phyloP scores from a whole-genome alignment of 2,888 invertebrate species.

The Anorthoa munda region DNA sequence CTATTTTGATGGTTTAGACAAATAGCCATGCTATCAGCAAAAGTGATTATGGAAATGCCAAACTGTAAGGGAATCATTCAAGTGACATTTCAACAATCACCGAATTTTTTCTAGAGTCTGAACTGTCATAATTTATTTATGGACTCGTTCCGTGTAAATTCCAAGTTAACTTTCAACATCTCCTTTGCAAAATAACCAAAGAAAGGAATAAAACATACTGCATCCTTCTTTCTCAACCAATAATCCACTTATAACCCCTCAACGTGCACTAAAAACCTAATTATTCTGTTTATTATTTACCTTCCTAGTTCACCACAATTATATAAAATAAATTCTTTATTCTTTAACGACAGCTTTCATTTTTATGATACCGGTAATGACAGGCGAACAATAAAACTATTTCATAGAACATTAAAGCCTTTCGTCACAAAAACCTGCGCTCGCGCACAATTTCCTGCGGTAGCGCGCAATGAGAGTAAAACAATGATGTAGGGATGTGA shows the following conservation, averaged over 20 bases:
- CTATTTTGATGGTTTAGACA: not conserved
- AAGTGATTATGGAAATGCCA: no score
- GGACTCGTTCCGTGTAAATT: no score
- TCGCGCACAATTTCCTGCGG: constrained; percentile 69
- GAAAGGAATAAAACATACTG: no score
- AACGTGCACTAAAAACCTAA: constrained; percentile 19
- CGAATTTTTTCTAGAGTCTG: no score
- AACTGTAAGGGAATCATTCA: no score
- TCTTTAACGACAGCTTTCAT: constrained; percentile 63
- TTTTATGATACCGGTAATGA: constrained; percentile 67
- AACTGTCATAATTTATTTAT: no score
- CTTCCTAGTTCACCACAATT: constrained; percentile 37
- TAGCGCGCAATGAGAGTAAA: constrained; percentile 59
- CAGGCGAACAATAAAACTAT: constrained; percentile 66
- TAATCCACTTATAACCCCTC: not conserved
- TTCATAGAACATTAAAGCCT: constrained; percentile 66
- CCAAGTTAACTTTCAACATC: not conserved
- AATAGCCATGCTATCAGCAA: no score
- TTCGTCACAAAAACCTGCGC: constrained; percentile 66
- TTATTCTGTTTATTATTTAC: constrained; percentile 31
- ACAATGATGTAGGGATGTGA: constrained; percentile 59
- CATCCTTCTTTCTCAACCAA: constrained; percentile 3
- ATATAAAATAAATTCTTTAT: constrained; percentile 54
- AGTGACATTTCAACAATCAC: no score
- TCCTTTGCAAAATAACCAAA: no score